Evolutionary conservation across 2,797 vertebrate genomes (phyloP).

Genomic region (Ceyx erithaca): DNA sequence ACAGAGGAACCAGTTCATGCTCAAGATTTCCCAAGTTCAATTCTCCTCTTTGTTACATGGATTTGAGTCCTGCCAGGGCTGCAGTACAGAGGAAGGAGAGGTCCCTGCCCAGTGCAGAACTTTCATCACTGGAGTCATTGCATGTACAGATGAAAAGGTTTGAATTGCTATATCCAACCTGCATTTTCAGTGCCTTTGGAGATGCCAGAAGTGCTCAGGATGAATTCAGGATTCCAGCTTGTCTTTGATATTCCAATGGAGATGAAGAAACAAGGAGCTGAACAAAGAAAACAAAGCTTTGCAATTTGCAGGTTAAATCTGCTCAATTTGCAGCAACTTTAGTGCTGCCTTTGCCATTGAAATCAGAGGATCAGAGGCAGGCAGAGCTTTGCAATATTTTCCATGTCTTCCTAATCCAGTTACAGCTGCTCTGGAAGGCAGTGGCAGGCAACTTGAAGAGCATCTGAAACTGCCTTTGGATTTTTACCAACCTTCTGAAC

Average conservation of each 20-base stretch:
- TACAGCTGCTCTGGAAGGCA: slow-evolving; percentile 56
- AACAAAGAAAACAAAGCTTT: background rate
- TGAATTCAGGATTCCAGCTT: background rate
- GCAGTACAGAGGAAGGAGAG: background rate
- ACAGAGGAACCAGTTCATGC: background rate
- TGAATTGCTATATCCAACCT: background rate
- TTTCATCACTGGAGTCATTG: background rate
- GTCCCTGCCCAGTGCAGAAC: background rate
- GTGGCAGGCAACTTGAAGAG: background rate
- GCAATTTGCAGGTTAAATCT: background rate
- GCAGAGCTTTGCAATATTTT: slow-evolving; percentile 57
- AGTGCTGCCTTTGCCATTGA: slow-evolving; percentile 8
- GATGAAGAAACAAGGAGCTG: background rate
- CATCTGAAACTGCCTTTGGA: slow-evolving; percentile 39
- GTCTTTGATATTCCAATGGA: background rate
- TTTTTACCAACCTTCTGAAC: slow-evolving; percentile 26
- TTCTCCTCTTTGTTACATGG: background rate
- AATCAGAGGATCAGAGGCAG: background rate
- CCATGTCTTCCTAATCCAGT: slow-evolving; percentile 55
- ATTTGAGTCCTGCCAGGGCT: background rate
- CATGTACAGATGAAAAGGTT: background rate
- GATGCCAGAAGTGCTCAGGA: background rate
- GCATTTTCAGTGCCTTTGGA: background rate
- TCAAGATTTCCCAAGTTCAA: background rate
- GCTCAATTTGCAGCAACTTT: background rate